Evolutionary conservation across 2,797 vertebrate species (phyloP).

Genomic region (Psittacula echo): DNA sequence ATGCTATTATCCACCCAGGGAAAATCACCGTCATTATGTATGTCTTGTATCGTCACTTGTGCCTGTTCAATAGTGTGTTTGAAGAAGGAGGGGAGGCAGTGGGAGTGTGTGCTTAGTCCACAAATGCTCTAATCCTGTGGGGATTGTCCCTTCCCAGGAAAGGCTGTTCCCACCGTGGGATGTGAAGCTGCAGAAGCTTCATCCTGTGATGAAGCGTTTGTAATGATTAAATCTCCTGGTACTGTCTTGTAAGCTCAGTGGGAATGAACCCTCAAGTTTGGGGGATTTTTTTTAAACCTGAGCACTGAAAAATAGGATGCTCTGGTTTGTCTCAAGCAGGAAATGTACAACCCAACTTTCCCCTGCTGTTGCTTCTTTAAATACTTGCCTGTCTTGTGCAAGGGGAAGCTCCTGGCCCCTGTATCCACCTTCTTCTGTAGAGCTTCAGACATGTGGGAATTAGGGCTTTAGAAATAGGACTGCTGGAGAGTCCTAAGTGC

Average conservation of each 20-base stretch:
- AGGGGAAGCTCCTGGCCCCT: not conserved
- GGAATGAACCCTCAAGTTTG: not conserved
- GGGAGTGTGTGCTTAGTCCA: not conserved
- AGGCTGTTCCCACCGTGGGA: not conserved
- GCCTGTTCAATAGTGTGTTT: not conserved
- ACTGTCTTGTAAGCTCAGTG: not conserved
- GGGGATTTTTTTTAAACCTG: not conserved
- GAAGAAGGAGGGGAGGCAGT: not conserved
- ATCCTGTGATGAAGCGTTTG: not conserved
- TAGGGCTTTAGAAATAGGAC: not conserved
- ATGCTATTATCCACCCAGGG: not conserved
- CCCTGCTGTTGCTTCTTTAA: not conserved
- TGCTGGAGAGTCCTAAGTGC: not conserved
- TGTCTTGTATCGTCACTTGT: not conserved
- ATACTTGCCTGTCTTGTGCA: not conserved
- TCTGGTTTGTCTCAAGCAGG: not conserved
- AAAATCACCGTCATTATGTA: not conserved
- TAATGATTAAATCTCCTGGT: not conserved
- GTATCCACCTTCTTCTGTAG: not conserved
- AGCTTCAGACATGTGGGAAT: not conserved
- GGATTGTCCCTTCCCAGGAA: not conserved
- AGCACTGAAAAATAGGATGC: not conserved
- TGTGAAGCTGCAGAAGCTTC: not conserved
- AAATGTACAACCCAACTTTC: not conserved
- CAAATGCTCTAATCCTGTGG: not conserved